phyloP scores from a whole-genome alignment of 2,888 invertebrate genomes.

The Beris chalybata region DNA sequence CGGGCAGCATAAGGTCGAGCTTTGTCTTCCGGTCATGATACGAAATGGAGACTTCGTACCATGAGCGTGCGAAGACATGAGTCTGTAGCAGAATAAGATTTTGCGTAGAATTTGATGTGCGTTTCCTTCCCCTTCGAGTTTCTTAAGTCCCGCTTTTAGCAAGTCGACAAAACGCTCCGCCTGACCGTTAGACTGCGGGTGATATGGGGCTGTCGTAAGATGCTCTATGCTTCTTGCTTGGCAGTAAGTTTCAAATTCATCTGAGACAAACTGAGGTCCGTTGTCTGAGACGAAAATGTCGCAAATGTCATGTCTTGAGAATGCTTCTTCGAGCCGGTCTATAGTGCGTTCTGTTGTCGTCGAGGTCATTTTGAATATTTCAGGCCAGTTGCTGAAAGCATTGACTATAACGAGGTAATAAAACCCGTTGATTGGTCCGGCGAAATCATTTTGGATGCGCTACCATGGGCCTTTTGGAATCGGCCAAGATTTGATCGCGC shows the following conservation, averaged over 20 bases:
- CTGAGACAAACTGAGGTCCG: background rate
- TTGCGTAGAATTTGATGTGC: slow-evolving; percentile 2
- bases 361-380: background rate
- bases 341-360: background rate
- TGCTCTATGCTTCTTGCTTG: slow-evolving; percentile 1
- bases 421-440: slow-evolving; percentile 1
- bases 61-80: background rate
- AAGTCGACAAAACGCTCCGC: slow-evolving; percentile 11
- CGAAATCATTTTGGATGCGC: slow-evolving; percentile 1
- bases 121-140: slow-evolving; percentile 6
- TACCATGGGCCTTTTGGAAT: slow-evolving; percentile 23
- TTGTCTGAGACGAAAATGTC: background rate
- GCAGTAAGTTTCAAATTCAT: background rate
- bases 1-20: slow-evolving; percentile 8
- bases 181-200: background rate
- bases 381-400: slow-evolving; percentile 40
- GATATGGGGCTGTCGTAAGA: slow-evolving; percentile 5
- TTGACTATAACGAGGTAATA: slow-evolving; percentile 47
- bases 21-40: background rate
- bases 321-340: background rate
- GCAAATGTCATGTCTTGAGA: background rate
- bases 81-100: slow-evolving; percentile 5
- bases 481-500: slow-evolving; percentile 23
- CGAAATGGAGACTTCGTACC: background rate
- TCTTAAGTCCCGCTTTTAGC: slow-evolving; percentile 10